Evolutionary conservation across 1,140 invertebrate species (phyloP).

Genomic region (Yoshiicerus persimilis): DNA sequence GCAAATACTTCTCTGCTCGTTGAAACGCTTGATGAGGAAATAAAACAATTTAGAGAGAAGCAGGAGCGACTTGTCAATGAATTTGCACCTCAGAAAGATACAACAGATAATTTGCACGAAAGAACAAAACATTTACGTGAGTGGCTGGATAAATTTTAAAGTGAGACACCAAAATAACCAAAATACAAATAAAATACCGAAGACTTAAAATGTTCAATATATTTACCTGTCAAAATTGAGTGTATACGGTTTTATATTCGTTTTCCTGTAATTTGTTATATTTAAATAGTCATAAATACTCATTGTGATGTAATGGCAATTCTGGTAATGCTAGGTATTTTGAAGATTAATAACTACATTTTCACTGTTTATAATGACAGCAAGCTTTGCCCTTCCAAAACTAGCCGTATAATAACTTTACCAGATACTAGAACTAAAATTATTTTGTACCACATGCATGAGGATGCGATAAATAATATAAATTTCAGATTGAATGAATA

Average conservation of each 20-base stretch:
- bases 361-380: too few species aligned
- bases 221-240: background rate
- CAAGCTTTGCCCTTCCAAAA: too few species aligned
- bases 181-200: background rate
- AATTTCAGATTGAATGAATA: too few species aligned
- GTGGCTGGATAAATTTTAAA: slow-evolving; percentile 45
- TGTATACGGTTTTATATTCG: background rate
- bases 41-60: background rate
- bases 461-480: too few species aligned
- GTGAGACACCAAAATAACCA: background rate
- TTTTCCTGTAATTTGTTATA: background rate
- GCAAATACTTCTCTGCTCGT: background rate
- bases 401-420: too few species aligned
- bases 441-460: too few species aligned
- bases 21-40: background rate
- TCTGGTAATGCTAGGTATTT: background rate
- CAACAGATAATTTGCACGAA: background rate
- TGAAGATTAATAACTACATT: background rate
- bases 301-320: background rate
- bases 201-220: background rate
- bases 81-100: background rate
- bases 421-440: too few species aligned
- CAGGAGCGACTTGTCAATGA: background rate
- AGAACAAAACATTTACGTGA: slow-evolving; percentile 45
- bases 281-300: too few species aligned